Percentiles rank a stretch among this genome's conserved stretches.
Conservation (phyloP, 1,140 invertebrate genomes). For the Cyclargus thomasi region DNA sequence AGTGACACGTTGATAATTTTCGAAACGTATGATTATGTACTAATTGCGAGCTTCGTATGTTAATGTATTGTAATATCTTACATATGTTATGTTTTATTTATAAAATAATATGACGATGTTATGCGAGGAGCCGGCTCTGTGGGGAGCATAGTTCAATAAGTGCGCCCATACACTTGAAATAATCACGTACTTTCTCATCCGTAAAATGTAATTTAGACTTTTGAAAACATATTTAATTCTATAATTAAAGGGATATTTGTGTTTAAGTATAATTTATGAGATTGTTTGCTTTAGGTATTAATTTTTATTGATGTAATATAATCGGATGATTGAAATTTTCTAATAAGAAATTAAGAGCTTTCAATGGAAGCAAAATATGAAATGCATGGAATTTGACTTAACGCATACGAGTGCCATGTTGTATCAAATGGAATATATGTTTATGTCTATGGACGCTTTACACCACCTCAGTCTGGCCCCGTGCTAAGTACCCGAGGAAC, state of each 20-base stretch:
- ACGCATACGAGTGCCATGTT: no score
- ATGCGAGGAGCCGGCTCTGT: constrained; percentile 28
- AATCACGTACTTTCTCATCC: constrained; percentile 15
- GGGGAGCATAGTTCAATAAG: constrained; percentile 20
- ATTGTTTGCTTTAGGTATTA: neutral
- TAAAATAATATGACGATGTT: constrained; percentile 26
- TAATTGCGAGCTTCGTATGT: constrained; percentile 16
- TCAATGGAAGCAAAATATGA: no score
- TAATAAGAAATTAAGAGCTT: no score
- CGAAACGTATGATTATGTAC: constrained; percentile 11
- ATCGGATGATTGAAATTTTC: no score
- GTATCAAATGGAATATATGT: no score
- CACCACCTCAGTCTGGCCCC: no score
- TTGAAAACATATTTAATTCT: constrained; percentile 4
- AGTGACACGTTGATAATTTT: constrained; percentile 5
- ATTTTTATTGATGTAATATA: no score
- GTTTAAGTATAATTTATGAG: neutral
- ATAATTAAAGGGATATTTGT: constrained; percentile 3
- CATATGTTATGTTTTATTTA: constrained; percentile 27
- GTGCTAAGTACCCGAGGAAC: no score
- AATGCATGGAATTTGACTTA: no score
- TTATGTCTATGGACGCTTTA: no score
- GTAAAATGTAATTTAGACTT: constrained; percentile 10
- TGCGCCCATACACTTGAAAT: constrained; percentile 31
- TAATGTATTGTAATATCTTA: constrained; percentile 23